phyloP scores from a whole-genome alignment of 2,113 vertebrate species.

The Balaeniceps rex region DNA sequence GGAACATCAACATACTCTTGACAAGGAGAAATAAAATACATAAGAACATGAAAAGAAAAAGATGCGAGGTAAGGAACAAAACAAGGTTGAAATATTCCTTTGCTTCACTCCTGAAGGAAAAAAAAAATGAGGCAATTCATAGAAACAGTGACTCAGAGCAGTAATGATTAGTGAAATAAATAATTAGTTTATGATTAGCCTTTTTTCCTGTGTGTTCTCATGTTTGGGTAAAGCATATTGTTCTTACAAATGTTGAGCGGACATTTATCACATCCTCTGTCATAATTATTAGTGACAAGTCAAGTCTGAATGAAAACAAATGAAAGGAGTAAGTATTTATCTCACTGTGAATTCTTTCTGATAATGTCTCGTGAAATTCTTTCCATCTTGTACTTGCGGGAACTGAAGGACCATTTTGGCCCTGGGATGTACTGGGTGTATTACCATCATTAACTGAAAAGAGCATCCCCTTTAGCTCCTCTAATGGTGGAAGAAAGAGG shows the following conservation, averaged over 20 bases:
- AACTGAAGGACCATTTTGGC: constrained; percentile 31
- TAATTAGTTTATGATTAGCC: constrained; percentile 43
- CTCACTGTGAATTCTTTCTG: constrained; percentile 45
- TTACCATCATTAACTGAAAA: background rate
- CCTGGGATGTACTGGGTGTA: background rate
- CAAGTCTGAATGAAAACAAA: constrained; percentile 55
- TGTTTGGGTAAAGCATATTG: constrained; percentile 61
- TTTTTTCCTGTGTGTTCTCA: constrained; percentile 52
- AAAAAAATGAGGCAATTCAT: background rate
- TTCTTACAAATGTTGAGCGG: constrained; percentile 44
- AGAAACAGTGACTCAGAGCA: constrained; percentile 41
- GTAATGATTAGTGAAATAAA: constrained; percentile 54
- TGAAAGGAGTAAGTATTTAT: constrained; percentile 58
- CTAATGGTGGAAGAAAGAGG: background rate
- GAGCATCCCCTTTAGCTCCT: background rate
- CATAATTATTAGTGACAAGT: constrained; percentile 54
- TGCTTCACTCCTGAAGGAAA: background rate
- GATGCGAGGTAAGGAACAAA: background rate
- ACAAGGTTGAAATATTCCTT: background rate
- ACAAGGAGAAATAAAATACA: background rate
- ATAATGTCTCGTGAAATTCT: constrained; percentile 40
- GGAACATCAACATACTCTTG: background rate
- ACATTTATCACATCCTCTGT: constrained; percentile 66
- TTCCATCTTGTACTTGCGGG: constrained; percentile 28
- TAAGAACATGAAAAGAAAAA: background rate